phyloP scores from a whole-genome alignment of 2,797 vertebrate genomes.

The Eulemur mongoz region DNA sequence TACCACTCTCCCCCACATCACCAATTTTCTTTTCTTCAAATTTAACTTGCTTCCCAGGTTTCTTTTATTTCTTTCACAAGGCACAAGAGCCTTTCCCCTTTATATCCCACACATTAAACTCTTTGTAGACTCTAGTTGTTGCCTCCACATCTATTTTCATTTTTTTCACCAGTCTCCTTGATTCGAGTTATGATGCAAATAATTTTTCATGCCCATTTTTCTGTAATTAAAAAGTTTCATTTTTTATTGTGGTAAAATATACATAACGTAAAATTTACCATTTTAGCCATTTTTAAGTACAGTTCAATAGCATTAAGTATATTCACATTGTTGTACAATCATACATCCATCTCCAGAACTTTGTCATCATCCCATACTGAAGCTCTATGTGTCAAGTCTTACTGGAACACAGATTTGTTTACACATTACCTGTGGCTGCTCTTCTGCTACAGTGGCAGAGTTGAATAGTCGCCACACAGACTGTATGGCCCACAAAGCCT shows the following conservation, averaged over 20 bases:
- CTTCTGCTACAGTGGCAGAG: neutral
- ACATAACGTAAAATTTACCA: neutral
- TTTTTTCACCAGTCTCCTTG: neutral
- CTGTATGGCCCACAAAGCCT: neutral
- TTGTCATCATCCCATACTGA: neutral
- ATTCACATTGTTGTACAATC: neutral
- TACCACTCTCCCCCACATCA: neutral
- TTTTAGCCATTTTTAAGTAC: neutral
- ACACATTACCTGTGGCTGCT: neutral
- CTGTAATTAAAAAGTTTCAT: neutral
- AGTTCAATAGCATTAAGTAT: neutral
- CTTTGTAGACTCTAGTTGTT: neutral
- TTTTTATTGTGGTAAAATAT: neutral
- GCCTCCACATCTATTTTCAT: neutral
- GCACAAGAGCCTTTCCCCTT: neutral
- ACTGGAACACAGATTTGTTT: neutral
- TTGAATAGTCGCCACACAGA: neutral
- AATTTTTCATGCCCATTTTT: neutral
- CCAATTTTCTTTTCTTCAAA: neutral
- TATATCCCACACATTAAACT: neutral
- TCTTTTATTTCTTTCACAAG: neutral
- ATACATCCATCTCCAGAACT: neutral
- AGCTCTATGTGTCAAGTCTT: neutral
- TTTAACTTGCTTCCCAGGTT: neutral
- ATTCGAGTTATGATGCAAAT: neutral